Base-by-base conservation (phyloP, 2,113 vertebrate species). In the Nycticebus coucang region DNA sequence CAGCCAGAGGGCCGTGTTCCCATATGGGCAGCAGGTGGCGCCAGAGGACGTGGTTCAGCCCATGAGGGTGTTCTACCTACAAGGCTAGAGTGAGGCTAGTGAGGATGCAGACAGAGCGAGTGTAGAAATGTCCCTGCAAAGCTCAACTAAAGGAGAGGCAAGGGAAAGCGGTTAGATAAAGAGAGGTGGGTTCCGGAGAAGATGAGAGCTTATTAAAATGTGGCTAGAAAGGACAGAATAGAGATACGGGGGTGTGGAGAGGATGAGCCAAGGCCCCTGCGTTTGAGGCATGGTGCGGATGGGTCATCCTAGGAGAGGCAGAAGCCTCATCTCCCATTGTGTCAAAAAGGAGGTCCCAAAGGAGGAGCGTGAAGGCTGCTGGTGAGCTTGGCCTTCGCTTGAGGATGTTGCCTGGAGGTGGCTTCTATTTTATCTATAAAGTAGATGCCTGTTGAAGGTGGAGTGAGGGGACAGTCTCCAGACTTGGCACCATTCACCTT, bases 21-120 rank as follows among this genome's bases (percentile, higher is more conserved):
- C 60, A 41, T 5, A 10, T 50, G 69, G 60, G 72, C 97, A 95
- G 81, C 24, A 97, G 96, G 37, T 96, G 96, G 97, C 74, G 24
- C 79, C 84, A 97, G 74, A 97, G 89, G 64, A 89, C 24, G 3
- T 4, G 33, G 17, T n/a, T 91, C 78, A 24, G 75, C 28, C 37
- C 8, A 19, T 0, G 18, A 28, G 11, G 14, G 14, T 41, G 19
- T 18, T 4, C 68, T 92, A 60, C 26, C 50, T 66, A 8, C 45
- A 82, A 35, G 13, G 7, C 22, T 45, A 66, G 21, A 55, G 59
- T 77, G 7, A 77, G 6, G 26, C 22, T 3, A 71, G 21, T 66
- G 37, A 96, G 79, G 30, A 53, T 13, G 26, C 37, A 74, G 37
- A 45, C 19, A 35, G 24, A 68, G 12, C 60, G 30, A 57, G 24